Percentiles rank a stretch among this genome's conserved stretches.
These are phyloP conservation scores for Limonius californicus DNA, from an alignment of 1,140 invertebrate genomes.

Conservation along the genomic window DNA sequence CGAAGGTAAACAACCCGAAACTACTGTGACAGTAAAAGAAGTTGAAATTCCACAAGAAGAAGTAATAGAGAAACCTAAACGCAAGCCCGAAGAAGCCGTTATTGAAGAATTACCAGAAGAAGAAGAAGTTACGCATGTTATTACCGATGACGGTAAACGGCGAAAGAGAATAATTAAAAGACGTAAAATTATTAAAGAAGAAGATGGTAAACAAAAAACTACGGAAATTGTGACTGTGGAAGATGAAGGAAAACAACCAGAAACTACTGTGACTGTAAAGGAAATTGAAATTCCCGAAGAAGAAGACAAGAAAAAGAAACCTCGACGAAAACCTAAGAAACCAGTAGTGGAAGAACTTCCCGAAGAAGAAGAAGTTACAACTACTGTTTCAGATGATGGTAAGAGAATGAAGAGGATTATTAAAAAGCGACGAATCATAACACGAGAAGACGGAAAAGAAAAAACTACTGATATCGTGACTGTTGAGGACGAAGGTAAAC, in stretches of 20 bases:
- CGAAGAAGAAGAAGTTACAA: slow-evolving; percentile 43
- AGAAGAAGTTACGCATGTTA: slow-evolving; percentile 44
- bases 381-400: slow-evolving; percentile 41
- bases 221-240: slow-evolving; percentile 47
- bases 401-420: slow-evolving; percentile 37
- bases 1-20: slow-evolving; percentile 36
- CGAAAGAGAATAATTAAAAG: slow-evolving; percentile 40
- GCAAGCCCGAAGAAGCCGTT: slow-evolving; percentile 35
- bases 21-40: slow-evolving; percentile 36
- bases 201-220: slow-evolving; percentile 40
- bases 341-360: slow-evolving; percentile 28
- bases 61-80: slow-evolving; percentile 38
- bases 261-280: slow-evolving; percentile 37
- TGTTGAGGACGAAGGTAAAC: slow-evolving; percentile 48
- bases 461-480: slow-evolving; percentile 45
- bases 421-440: slow-evolving; percentile 40
- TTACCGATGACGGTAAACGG: slow-evolving; percentile 37
- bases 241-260: slow-evolving; percentile 46
- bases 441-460: slow-evolving; percentile 41
- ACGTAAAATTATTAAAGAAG: slow-evolving; percentile 41
- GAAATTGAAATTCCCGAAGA: slow-evolving; percentile 28
- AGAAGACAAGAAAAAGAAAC: slow-evolving; percentile 34
- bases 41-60: slow-evolving; percentile 30
- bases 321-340: slow-evolving; percentile 31
- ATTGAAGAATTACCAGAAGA: slow-evolving; percentile 42